Conservation (phyloP, 2,113 vertebrate genomes). For the Collichthys lucidus region DNA sequence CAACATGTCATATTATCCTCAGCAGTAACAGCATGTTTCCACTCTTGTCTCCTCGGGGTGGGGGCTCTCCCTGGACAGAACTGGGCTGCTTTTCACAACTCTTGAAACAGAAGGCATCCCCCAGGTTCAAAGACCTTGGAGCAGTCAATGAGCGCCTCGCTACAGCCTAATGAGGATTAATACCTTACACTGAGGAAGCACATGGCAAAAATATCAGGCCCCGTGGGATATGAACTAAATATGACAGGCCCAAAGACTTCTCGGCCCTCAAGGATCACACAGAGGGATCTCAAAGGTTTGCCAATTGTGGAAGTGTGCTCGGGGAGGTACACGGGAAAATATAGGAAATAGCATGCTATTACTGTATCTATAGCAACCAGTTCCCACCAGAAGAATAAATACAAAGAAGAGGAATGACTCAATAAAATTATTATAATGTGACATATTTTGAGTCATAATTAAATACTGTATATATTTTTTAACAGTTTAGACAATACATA, state of each 20-base stretch:
- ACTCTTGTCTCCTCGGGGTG: slow-evolving; percentile 28
- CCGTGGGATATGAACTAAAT: slow-evolving; percentile 73
- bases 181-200: slow-evolving; percentile 70
- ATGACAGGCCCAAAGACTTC: slow-evolving; percentile 72
- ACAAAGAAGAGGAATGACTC: background rate
- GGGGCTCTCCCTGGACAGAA: slow-evolving; percentile 66
- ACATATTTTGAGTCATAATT: background rate
- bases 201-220: slow-evolving; percentile 80
- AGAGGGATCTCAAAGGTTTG: slow-evolving; percentile 65
- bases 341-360: background rate
- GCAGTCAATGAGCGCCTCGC: slow-evolving; percentile 80
- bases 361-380: background rate
- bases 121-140: slow-evolving; percentile 72
- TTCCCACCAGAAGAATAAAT: background rate
- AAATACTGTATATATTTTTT: background rate
- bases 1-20: slow-evolving; percentile 6
- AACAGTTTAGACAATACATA: too few species aligned
- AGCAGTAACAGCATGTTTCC: slow-evolving; percentile 19
- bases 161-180: slow-evolving; percentile 84
- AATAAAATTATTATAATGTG: background rate
- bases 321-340: background rate
- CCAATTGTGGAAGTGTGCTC: slow-evolving; percentile 14
- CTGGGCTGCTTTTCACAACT: slow-evolving; percentile 63
- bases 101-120: slow-evolving; percentile 58
- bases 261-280: slow-evolving; percentile 64